Evolutionary conservation across 2,797 vertebrate species (phyloP), one percentile per base, ranked within the genome.

Genomic region (Acanthurus leucopareius): DNA sequence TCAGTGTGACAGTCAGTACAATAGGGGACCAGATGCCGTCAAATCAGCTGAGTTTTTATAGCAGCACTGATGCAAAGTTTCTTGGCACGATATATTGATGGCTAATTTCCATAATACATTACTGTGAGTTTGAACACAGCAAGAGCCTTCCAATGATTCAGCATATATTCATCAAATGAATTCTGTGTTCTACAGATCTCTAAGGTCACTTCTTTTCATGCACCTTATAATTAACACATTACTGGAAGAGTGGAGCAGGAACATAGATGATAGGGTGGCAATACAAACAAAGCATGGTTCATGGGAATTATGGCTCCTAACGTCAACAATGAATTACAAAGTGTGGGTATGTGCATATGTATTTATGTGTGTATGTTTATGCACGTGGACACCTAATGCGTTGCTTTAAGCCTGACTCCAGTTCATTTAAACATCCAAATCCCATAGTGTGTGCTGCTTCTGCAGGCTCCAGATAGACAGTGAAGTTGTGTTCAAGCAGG

Each of bases 1-100:
- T 89, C 80, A 66, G 80, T 71, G 73, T 86, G 88, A 72, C 79
- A 80, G 77, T 83, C 79, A 20, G 80, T 86, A 81, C 83, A 90
- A 83, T 83, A n/a, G 69, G 68, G 77, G 49, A 79, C 16, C 71
- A 82, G 85, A 85, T 77, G 73, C 84, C 80, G 66, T 19, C 17
- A 32, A 76, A 69, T 74, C 83, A 71, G 77, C 73, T 35, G 61
- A 45, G 85, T 72, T 77, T 83, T 72, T 67, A 69, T 48, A 69
- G 19, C 64, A 22, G 66, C 65, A 51, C 64, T 3, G 7, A 71
- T 68, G 74, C 69, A 60, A 80, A 78, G 67, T 72, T 65, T 32
- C 75, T 70, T 67, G 86, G 87, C 84, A 73, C 79, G 73, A 64
- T 69, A 60, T 76, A 83, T 79, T 2, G 2, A 44, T 71, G 61